Evolutionary conservation across 2,888 invertebrate genomes (phyloP).

Genomic region (Dioctria linearis): DNA sequence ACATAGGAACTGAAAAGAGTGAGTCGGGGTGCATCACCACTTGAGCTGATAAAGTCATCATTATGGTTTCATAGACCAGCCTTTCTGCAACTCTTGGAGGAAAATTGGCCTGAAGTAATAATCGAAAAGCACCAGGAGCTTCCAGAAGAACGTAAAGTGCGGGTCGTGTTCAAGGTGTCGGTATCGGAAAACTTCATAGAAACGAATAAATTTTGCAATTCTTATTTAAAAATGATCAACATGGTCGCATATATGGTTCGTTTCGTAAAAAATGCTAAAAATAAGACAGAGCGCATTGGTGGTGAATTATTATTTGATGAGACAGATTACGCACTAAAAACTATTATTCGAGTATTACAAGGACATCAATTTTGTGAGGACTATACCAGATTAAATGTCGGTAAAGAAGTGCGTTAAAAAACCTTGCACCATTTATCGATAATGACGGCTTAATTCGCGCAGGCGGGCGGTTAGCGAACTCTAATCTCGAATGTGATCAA

Average conservation of each 20-base stretch:
- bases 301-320: background rate
- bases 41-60: no score
- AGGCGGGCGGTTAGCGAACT: background rate
- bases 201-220: no score
- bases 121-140: no score
- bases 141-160: no score
- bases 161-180: no score
- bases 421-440: background rate
- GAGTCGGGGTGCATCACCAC: no score
- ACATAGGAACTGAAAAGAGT: no score
- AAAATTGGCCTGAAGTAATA: no score
- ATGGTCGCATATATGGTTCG: background rate
- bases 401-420: background rate
- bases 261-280: constrained; percentile 1
- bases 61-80: no score
- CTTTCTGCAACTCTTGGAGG: no score
- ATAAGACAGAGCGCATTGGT: background rate
- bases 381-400: background rate
- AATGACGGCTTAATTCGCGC: background rate
- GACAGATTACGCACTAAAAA: background rate
- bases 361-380: background rate
- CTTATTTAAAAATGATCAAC: no score
- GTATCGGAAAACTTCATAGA: no score
- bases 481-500: constrained; percentile 27
- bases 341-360: background rate